A percentile compares a stretch with the other conserved stretches of the same genome.
Evolutionary conservation across 2,113 vertebrate species (phyloP).

Genomic region (Scophthalmus maximus): DNA sequence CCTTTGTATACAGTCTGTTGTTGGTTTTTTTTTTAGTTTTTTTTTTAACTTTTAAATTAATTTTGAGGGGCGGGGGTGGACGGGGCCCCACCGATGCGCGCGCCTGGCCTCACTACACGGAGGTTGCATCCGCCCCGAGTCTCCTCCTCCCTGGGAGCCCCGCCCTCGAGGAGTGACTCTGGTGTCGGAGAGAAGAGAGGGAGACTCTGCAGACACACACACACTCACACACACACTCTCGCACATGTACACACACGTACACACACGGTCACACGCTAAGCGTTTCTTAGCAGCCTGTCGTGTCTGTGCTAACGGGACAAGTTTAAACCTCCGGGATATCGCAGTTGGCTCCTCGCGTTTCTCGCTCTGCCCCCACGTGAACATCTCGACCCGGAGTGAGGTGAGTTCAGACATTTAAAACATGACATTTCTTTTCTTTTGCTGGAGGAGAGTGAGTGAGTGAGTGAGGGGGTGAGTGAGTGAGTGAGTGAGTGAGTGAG

Average conservation of each 20-base stretch:
- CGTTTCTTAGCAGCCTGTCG: constrained; percentile 25
- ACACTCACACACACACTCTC: constrained; percentile 11
- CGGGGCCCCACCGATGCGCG: constrained; percentile 12
- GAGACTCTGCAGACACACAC: constrained; percentile 57
- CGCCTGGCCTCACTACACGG: constrained; percentile 25
- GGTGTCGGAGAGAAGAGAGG: constrained; percentile 28
- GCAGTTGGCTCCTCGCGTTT: background rate
- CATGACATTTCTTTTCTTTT: constrained; percentile 17
- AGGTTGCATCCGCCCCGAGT: constrained; percentile 41
- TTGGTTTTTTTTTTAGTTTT: too few relatives aligned
- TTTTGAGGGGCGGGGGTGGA: too few relatives aligned
- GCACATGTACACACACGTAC: background rate
- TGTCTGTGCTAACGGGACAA: constrained; percentile 71
- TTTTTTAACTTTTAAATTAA: too few relatives aligned
- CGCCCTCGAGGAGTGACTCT: constrained; percentile 75
- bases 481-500: background rate
- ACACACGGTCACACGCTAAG: constrained; percentile 9
- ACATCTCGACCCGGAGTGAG: constrained; percentile 49
- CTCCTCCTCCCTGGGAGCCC: constrained; percentile 72
- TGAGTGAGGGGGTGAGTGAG: too few relatives aligned
- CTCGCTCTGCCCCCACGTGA: constrained; percentile 54
- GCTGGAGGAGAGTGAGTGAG: background rate
- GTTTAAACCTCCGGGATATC: constrained; percentile 59
- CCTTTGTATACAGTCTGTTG: too few relatives aligned
- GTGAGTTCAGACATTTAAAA: constrained; percentile 60